phyloP scores from a whole-genome alignment of 1,140 invertebrate species.

The Dendroctonus ponderosae region DNA sequence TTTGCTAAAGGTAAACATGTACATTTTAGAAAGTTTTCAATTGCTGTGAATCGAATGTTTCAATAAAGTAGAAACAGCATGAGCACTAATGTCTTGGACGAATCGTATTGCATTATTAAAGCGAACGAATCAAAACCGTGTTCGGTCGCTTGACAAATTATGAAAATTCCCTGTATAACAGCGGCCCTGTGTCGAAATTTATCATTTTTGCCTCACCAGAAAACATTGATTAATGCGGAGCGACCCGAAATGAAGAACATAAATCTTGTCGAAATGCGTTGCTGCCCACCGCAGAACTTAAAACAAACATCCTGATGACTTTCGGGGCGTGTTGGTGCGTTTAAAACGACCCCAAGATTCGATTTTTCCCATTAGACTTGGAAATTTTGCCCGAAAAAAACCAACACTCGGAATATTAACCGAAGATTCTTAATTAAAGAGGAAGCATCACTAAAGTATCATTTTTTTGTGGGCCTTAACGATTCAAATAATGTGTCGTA shows the following conservation, averaged over 20 bases:
- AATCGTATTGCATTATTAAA: too few species aligned
- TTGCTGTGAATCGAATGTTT: not conserved
- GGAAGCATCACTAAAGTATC: too few species aligned
- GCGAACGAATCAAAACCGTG: not conserved
- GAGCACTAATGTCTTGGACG: too few species aligned
- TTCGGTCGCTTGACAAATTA: conserved; percentile 11
- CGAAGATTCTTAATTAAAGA: too few species aligned
- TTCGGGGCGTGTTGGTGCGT: conserved; percentile 10
- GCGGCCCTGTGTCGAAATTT: conserved; percentile 5
- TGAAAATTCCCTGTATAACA: not conserved
- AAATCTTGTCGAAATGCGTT: conserved; percentile 18
- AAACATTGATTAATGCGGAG: conserved; percentile 15
- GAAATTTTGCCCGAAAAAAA: too few species aligned
- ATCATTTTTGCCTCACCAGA: conserved; percentile 16
- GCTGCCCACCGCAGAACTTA: conserved; percentile 13
- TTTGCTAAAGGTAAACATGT: conserved; percentile 11
- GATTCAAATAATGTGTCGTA: too few species aligned
- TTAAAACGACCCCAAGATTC: conserved; percentile 8
- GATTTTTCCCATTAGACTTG: too few species aligned
- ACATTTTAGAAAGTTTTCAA: conserved; percentile 8
- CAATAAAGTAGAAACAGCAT: too few species aligned
- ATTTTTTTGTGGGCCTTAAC: too few species aligned
- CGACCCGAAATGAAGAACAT: conserved; percentile 10
- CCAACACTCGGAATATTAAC: too few species aligned
- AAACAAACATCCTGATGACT: conserved; percentile 21